phyloP scores from a whole-genome alignment of 1,140 invertebrate species.

The Megalopta genalis region DNA sequence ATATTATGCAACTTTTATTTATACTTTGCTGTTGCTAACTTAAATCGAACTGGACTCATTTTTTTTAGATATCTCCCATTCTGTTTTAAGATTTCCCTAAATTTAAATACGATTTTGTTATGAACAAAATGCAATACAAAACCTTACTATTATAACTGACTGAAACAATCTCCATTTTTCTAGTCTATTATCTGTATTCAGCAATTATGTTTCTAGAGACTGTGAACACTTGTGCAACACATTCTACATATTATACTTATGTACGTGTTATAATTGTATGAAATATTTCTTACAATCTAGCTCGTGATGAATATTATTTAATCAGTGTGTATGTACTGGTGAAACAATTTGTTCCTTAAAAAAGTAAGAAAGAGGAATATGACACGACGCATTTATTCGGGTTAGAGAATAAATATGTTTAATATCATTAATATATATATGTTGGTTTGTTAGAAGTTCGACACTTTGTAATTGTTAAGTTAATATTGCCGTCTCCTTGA shows the following conservation, averaged over 20 bases:
- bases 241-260: slow-evolving; percentile 36
- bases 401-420: background rate
- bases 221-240: slow-evolving; percentile 21
- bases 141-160: background rate
- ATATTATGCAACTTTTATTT: background rate
- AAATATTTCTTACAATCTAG: slow-evolving; percentile 17
- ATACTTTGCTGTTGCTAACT: background rate
- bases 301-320: slow-evolving; percentile 25
- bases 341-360: slow-evolving; percentile 16
- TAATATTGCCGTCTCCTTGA: slow-evolving; percentile 9
- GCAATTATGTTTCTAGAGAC: slow-evolving; percentile 31
- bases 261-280: slow-evolving; percentile 15
- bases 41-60: background rate
- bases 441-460: no score
- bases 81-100: background rate
- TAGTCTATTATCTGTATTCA: slow-evolving; percentile 23
- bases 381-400: slow-evolving; percentile 16
- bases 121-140: background rate
- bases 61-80: background rate
- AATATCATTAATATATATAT: background rate
- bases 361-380: background rate
- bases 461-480: slow-evolving; percentile 12
- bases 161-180: slow-evolving; percentile 27
- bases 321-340: slow-evolving; percentile 11
- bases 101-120: background rate